Conservation (phyloP, 2,888 invertebrate genomes). For the Lamellibrachia columna region DNA sequence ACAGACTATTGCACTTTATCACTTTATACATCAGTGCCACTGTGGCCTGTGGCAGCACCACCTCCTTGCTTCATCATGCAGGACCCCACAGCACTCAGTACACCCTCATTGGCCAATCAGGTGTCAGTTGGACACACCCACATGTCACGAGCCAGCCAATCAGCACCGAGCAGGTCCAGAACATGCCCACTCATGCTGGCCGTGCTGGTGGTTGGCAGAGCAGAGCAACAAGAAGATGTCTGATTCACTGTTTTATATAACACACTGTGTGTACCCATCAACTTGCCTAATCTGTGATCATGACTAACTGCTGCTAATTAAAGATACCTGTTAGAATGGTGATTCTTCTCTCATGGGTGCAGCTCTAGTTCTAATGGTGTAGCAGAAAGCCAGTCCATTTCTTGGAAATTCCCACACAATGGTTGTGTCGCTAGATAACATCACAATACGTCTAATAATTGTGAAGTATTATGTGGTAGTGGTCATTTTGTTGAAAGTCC, state of each 20-base stretch:
- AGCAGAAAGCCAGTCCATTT: background rate
- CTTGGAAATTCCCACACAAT: constrained; percentile 4
- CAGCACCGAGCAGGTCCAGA: background rate
- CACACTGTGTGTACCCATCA: background rate
- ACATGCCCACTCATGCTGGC: background rate
- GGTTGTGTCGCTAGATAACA: background rate
- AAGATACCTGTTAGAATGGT: background rate
- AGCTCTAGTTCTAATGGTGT: background rate
- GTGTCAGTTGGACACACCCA: background rate
- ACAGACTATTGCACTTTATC: constrained; percentile 12
- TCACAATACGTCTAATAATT: background rate
- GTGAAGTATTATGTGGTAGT: background rate
- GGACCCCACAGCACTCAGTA: background rate
- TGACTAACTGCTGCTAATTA: constrained; percentile 7
- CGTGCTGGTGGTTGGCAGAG: background rate
- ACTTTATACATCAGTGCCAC: constrained; percentile 16
- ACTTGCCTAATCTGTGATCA: background rate
- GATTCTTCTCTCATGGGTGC: background rate
- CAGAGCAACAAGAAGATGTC: background rate
- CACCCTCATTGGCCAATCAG: constrained; percentile 1
- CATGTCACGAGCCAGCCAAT: constrained; percentile 12
- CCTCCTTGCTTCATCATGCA: constrained; percentile 5
- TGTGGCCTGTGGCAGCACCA: background rate
- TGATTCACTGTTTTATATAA: background rate
- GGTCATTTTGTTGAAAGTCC: background rate